phyloP scores from a whole-genome alignment of 2,888 invertebrate species.

The Eristalis tenax region DNA sequence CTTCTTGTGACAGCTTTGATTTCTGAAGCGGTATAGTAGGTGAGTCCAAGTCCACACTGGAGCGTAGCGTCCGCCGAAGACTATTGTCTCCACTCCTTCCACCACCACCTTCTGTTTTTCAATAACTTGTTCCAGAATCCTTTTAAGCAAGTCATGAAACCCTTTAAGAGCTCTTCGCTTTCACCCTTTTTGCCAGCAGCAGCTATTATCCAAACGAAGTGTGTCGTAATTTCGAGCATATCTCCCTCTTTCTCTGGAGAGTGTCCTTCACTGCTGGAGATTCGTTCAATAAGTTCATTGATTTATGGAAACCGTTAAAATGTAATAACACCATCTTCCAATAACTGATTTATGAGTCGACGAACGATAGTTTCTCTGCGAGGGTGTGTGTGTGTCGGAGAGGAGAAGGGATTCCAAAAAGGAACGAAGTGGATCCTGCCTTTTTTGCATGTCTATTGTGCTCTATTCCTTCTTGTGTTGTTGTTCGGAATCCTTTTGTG shows the following conservation, averaged over 20 bases:
- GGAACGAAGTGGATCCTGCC: not conserved
- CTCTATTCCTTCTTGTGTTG: too few species aligned
- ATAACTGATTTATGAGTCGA: conserved; percentile 44
- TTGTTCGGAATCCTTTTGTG: too few species aligned
- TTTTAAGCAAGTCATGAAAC: not conserved
- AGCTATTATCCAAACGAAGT: not conserved
- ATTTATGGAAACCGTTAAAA: conserved; percentile 66
- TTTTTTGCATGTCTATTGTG: too few species aligned
- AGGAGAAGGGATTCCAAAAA: not conserved
- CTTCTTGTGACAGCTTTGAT: too few species aligned
- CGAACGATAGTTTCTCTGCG: not conserved
- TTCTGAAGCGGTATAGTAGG: too few species aligned
- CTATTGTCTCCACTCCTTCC: too few species aligned
- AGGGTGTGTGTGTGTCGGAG: not conserved
- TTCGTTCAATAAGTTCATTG: conserved; percentile 56
- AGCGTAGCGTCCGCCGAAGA: too few species aligned
- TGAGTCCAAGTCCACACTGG: too few species aligned
- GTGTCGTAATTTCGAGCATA: not conserved
- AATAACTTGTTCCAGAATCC: not conserved
- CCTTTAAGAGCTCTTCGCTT: not conserved
- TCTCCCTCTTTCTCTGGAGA: not conserved
- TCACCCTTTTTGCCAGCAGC: not conserved
- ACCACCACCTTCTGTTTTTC: not conserved
- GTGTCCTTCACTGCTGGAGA: not conserved
- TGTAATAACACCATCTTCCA: conserved; percentile 53